Conservation (phyloP, 2,113 vertebrate genomes). For the Pedionomus torquatus region DNA sequence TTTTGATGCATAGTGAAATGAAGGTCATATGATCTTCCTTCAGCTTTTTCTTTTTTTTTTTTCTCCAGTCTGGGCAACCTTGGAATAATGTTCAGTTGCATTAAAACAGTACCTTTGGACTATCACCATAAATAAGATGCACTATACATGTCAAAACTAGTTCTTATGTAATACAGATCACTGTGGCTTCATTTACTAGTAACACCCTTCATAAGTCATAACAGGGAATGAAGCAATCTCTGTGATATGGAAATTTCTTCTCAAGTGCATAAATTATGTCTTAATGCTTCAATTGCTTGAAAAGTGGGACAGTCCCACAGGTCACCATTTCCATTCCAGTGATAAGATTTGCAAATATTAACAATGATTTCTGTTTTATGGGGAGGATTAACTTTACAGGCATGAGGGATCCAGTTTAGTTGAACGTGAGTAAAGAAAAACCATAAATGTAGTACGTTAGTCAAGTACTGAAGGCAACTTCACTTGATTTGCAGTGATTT, state of each 20-base stretch:
- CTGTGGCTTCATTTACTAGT: conserved; percentile 47
- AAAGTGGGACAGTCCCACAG: conserved; percentile 68
- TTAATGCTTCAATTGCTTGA: conserved; percentile 66
- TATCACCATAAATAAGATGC: conserved; percentile 62
- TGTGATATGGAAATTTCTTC: conserved; percentile 71
- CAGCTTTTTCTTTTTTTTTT: not conserved
- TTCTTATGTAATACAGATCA: conserved; percentile 58
- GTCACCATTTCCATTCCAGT: conserved; percentile 40
- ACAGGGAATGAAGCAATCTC: conserved; percentile 21
- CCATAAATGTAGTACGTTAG: not conserved
- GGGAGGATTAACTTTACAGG: conserved; percentile 20
- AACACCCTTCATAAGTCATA: conserved; percentile 50
- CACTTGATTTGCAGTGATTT: not conserved
- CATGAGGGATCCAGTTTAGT: not conserved
- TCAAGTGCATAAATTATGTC: conserved; percentile 61
- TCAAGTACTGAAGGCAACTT: not conserved
- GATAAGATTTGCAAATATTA: conserved; percentile 66
- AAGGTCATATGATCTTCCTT: not conserved
- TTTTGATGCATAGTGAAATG: conserved; percentile 8
- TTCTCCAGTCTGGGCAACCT: not conserved
- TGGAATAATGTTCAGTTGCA: conserved; percentile 13
- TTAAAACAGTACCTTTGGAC: conserved; percentile 34
- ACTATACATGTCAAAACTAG: conserved; percentile 68
- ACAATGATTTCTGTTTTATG: conserved; percentile 50
- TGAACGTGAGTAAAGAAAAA: not conserved